Conservation (phyloP, 1,140 invertebrate genomes). For the Drosophila kikkawai region DNA sequence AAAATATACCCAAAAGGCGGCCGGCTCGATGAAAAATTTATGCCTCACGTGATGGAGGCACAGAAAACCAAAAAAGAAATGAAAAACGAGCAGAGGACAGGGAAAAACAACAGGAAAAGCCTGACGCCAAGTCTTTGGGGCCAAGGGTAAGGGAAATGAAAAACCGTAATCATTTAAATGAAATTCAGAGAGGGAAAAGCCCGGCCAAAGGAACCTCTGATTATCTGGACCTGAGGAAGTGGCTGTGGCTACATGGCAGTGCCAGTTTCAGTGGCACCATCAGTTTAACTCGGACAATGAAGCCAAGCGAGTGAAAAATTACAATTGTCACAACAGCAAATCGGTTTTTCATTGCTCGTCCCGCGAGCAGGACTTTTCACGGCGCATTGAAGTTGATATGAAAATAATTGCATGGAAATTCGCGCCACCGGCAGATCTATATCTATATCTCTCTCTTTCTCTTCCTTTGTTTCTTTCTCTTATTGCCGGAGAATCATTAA, state of each 20-base stretch:
- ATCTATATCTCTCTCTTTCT: slow-evolving; percentile 2
- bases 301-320: slow-evolving; percentile 82
- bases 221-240: slow-evolving; percentile 39
- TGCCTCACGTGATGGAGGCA: slow-evolving; percentile 54
- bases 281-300: slow-evolving; percentile 55
- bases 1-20: slow-evolving; percentile 68
- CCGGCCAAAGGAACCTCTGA: slow-evolving; percentile 29
- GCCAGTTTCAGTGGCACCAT: slow-evolving; percentile 31
- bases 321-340: slow-evolving; percentile 82
- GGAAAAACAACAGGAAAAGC: slow-evolving; percentile 22
- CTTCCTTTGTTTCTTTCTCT: slow-evolving; percentile 17
- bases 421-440: slow-evolving; percentile 33
- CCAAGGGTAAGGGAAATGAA: slow-evolving; percentile 38
- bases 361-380: slow-evolving; percentile 63
- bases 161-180: slow-evolving; percentile 75
- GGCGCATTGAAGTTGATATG: slow-evolving; percentile 75
- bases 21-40: slow-evolving; percentile 66
- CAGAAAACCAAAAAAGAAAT: slow-evolving; percentile 3
- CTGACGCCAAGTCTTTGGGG: background rate
- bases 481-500: slow-evolving; percentile 19
- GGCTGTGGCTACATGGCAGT: slow-evolving; percentile 27
- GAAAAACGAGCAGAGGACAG: background rate
- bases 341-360: slow-evolving; percentile 74
- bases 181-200: slow-evolving; percentile 53
- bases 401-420: slow-evolving; percentile 81